phyloP scores from a whole-genome alignment of 2,797 vertebrate species.

The Syngnathus rostellatus region DNA sequence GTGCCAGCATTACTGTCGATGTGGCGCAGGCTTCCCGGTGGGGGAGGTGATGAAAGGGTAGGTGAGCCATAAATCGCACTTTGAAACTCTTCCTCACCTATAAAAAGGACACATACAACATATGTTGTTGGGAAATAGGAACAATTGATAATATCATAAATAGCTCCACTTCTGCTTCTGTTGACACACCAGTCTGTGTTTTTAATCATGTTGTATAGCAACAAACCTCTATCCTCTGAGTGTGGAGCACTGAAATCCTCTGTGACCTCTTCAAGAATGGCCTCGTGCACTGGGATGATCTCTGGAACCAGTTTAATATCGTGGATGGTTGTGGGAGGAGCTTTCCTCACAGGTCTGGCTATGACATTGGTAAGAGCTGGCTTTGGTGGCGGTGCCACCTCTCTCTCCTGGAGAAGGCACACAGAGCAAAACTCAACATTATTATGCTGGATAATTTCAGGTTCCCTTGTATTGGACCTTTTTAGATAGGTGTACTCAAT shows the following conservation, averaged over 20 bases:
- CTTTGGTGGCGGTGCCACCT: conserved; percentile 36
- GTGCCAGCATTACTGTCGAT: conserved; percentile 52
- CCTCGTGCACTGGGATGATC: conserved; percentile 54
- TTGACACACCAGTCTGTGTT: not conserved
- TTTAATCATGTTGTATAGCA: not conserved
- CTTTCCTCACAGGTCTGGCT: conserved; percentile 58
- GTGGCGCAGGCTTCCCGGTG: conserved; percentile 49
- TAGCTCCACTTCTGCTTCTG: not conserved
- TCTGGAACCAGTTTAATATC: conserved; percentile 54
- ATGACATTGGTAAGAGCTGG: conserved; percentile 39
- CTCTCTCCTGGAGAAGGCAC: conserved; percentile 39
- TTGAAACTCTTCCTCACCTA: conserved; percentile 64
- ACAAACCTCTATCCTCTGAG: conserved; percentile 55
- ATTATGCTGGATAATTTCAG: not conserved
- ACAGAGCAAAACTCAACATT: not conserved
- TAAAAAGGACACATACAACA: conserved; percentile 3
- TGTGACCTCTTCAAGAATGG: conserved; percentile 46
- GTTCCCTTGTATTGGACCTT: not conserved
- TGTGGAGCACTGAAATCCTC: conserved; percentile 44
- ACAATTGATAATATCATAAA: not conserved
- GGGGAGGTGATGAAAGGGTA: conserved; percentile 49
- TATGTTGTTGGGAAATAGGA: not conserved
- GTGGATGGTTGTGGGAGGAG: conserved; percentile 50
- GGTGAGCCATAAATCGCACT: conserved; percentile 60
- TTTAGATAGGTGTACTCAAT: not conserved